Evolutionary conservation across 2,888 invertebrate genomes (phyloP).

Genomic region (Oscheius sp.): DNA sequence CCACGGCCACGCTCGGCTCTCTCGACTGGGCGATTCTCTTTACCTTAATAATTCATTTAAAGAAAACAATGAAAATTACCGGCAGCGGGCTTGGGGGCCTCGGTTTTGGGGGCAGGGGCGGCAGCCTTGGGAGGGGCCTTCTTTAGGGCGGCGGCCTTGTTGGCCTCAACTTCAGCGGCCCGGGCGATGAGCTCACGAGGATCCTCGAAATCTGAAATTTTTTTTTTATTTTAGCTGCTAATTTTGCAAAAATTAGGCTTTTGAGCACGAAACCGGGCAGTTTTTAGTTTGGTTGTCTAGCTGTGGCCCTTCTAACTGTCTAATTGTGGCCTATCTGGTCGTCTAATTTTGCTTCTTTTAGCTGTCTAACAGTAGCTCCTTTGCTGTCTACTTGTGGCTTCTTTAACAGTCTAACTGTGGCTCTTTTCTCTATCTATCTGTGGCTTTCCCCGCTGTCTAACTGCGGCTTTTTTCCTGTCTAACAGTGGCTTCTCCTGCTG

Average conservation of each 20-base stretch:
- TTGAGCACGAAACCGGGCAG: not conserved
- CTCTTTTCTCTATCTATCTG: no score
- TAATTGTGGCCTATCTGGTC: not conserved
- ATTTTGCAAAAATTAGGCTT: not conserved
- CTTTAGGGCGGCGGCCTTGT: constrained; percentile 49
- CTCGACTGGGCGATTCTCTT: constrained; percentile 39
- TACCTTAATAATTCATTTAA: constrained; percentile 11
- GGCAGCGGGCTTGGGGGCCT: constrained; percentile 14
- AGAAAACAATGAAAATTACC: not conserved
- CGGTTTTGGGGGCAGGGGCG: constrained; percentile 4
- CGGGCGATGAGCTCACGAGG: constrained; percentile 61
- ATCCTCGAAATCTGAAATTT: constrained; percentile 62
- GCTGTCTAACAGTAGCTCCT: no score
- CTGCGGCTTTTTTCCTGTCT: no score
- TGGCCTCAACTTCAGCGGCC: constrained; percentile 59
- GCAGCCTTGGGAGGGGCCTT: constrained; percentile 34
- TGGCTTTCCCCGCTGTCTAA: no score
- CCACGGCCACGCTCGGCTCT: constrained; percentile 58
- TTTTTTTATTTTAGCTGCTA: not conserved
- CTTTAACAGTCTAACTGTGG: no score
- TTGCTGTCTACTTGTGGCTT: no score
- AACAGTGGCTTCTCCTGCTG: no score
- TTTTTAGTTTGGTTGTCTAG: no score
- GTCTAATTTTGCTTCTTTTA: no score
- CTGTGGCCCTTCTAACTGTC: not conserved